phyloP scores from a whole-genome alignment of 2,888 invertebrate genomes.

The Tinea pellionella region DNA sequence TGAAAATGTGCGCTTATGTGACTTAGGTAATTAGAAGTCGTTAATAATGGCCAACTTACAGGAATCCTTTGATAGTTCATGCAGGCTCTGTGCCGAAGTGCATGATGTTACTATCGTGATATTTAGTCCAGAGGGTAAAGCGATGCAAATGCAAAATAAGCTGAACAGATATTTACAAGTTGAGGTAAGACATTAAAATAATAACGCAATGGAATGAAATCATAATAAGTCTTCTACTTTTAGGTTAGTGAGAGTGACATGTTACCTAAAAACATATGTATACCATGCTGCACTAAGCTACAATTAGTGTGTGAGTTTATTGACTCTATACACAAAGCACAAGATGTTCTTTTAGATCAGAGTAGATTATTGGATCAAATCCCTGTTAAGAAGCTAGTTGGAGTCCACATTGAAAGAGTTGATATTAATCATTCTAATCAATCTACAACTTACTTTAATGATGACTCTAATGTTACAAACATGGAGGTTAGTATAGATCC shows the following conservation, averaged over 20 bases:
- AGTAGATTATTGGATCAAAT: slow-evolving; percentile 51
- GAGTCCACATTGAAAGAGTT: slow-evolving; percentile 20
- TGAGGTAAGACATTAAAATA: slow-evolving; percentile 54
- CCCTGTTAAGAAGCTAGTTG: slow-evolving; percentile 25
- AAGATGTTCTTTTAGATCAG: slow-evolving; percentile 61
- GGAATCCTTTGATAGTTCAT: slow-evolving; percentile 55
- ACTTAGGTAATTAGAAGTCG: background rate
- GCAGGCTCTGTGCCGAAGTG: slow-evolving; percentile 75
- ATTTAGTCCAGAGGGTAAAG: slow-evolving; percentile 75
- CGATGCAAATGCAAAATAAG: slow-evolving; percentile 73
- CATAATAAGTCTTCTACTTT: slow-evolving; percentile 18
- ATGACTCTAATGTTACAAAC: slow-evolving; percentile 44
- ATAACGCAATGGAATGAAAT: background rate
- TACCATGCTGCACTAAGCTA: slow-evolving; percentile 72
- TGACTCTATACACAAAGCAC: slow-evolving; percentile 72
- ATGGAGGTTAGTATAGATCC: slow-evolving; percentile 79
- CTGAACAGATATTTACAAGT: slow-evolving; percentile 76
- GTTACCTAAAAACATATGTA: slow-evolving; percentile 76
- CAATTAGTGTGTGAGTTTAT: slow-evolving; percentile 76
- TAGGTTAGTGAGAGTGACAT: slow-evolving; percentile 75
- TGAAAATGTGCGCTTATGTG: background rate
- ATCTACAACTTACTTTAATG: slow-evolving; percentile 14
- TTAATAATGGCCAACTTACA: slow-evolving; percentile 28
- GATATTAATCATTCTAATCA: background rate
- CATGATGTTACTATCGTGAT: slow-evolving; percentile 71